A percentile compares a stretch with the other conserved stretches of the same genome.
Evolutionary conservation across 2,797 vertebrate genomes (phyloP).

Genomic region (Paratrypauchen microcephalus): DNA sequence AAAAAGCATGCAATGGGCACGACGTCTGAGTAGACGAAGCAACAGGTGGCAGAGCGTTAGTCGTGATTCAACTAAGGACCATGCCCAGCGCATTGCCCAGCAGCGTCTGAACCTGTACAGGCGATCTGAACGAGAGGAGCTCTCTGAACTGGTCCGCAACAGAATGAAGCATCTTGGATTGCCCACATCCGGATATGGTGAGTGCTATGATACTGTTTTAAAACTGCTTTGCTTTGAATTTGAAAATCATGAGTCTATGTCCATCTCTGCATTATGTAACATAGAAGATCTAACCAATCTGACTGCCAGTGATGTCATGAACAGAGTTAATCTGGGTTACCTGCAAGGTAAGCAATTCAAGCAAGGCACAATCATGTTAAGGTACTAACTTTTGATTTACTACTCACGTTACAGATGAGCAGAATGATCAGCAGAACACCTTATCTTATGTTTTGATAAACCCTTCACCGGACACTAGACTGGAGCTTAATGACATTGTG

Average conservation of each 20-base stretch:
- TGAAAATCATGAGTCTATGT: conserved; percentile 4
- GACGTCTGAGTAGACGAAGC: conserved; percentile 86
- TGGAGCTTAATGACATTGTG: conserved; percentile 93
- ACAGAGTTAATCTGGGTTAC: conserved; percentile 97
- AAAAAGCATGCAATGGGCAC: conserved; percentile 96
- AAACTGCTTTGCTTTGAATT: neutral
- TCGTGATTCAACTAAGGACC: conserved; percentile 83
- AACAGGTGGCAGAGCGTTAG: conserved; percentile 73
- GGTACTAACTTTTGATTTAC: conserved; percentile 12
- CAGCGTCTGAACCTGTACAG: conserved; percentile 84
- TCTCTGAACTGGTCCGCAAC: conserved; percentile 92
- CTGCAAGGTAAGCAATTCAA: conserved; percentile 85
- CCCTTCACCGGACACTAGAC: conserved; percentile 87
- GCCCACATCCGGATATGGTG: conserved; percentile 90
- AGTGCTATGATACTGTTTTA: neutral
- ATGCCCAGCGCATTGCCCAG: conserved; percentile 83
- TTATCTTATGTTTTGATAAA: conserved; percentile 95
- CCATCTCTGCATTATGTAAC: conserved; percentile 22
- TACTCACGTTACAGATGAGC: conserved; percentile 82
- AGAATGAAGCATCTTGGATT: conserved; percentile 94
- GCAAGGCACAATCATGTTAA: neutral
- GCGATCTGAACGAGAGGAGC: conserved; percentile 90
- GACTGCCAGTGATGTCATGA: conserved; percentile 98
- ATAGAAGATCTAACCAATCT: conserved; percentile 93
- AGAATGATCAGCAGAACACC: conserved; percentile 93